Percentiles rank a stretch among this genome's conserved stretches.
Conservation (phyloP, 2,797 vertebrate genomes). For the Vireo griseus region DNA sequence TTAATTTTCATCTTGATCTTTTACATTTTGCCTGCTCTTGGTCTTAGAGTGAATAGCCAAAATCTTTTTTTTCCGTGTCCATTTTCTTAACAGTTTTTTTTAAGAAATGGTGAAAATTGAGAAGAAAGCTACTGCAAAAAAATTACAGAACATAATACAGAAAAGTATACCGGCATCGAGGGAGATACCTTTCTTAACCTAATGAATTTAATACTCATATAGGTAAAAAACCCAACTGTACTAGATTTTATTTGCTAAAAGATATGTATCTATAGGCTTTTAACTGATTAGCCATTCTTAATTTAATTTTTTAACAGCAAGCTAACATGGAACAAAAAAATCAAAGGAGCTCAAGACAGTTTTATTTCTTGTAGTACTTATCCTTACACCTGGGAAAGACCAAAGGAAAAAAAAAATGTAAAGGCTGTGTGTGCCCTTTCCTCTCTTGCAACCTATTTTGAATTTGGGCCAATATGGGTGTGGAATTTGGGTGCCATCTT, state of each 20-base stretch:
- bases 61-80: not conserved
- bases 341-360: not conserved
- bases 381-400: not conserved
- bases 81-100: not conserved
- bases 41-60: not conserved
- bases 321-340: not conserved
- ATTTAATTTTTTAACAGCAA: not conserved
- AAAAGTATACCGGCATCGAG: not conserved
- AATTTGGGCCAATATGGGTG: not conserved
- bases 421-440: not conserved
- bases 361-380: not conserved
- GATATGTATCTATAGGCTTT: not conserved
- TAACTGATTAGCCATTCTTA: not conserved
- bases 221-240: not conserved
- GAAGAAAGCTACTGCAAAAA: not conserved
- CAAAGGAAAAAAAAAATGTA: fast-evolving
- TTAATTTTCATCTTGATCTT: not conserved
- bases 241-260: not conserved
- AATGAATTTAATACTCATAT: not conserved
- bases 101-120: not conserved
- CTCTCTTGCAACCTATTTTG: not conserved
- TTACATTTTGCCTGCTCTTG: not conserved
- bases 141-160: not conserved
- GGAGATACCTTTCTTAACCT: not conserved
- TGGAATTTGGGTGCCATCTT: not conserved